Evolutionary conservation across 2,888 invertebrate genomes (phyloP).

Genomic region (Chelonus formosanus): DNA sequence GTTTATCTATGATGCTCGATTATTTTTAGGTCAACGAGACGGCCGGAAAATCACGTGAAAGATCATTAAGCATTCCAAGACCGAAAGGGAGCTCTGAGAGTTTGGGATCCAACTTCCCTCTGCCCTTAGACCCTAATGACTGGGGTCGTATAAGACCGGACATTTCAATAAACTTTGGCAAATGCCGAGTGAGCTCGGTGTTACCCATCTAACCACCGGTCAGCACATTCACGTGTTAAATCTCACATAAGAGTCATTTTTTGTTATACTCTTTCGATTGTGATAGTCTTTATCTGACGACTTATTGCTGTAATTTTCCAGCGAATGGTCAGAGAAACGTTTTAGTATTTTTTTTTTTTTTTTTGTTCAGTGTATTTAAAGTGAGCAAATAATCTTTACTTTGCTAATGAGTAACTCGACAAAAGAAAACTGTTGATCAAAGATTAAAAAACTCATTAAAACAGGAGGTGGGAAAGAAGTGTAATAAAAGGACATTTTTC

Average conservation of each 20-base stretch:
- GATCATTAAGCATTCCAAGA: slow-evolving; percentile 59
- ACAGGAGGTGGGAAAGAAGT: no score
- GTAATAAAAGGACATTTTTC: no score
- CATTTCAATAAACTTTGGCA: slow-evolving; percentile 62
- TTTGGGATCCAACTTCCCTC: slow-evolving; percentile 37
- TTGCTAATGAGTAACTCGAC: no score
- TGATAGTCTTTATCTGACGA: no score
- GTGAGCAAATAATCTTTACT: no score
- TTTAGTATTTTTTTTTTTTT: no score
- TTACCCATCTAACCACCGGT: slow-evolving; percentile 38
- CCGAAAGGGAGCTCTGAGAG: slow-evolving; percentile 44
- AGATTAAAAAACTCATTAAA: no score
- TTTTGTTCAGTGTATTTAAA: no score
- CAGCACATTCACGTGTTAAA: slow-evolving; percentile 17
- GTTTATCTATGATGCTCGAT: slow-evolving; percentile 37
- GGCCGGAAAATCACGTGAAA: slow-evolving; percentile 51
- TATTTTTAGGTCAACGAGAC: slow-evolving; percentile 40
- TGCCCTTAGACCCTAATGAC: slow-evolving; percentile 43
- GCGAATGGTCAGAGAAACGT: no score
- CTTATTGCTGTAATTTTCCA: no score
- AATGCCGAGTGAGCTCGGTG: slow-evolving; percentile 41
- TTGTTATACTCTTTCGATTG: slow-evolving; percentile 48
- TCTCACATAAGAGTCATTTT: slow-evolving; percentile 39
- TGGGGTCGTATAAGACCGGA: slow-evolving; percentile 56
- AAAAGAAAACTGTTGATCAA: no score